These are phyloP conservation scores for Leptodactylus fuscus DNA, from an alignment of 2,113 vertebrate genomes.

Conservation along the genomic window DNA sequence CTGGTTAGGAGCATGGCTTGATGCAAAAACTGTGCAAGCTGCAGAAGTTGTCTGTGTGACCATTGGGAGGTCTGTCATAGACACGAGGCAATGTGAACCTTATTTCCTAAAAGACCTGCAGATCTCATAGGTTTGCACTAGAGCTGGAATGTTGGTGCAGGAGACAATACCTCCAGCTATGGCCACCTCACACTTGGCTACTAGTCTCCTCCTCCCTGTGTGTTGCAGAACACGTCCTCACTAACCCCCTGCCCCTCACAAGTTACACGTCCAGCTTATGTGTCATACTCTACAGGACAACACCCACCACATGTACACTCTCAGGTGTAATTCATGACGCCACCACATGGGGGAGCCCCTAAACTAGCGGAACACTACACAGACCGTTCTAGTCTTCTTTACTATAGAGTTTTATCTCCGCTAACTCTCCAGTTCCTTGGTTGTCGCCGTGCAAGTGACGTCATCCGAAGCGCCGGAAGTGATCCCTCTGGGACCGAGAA, in stretches of 20 bases:
- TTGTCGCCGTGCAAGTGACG: conserved; percentile 35
- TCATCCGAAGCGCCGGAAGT: conserved; percentile 49
- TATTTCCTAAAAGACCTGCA: too few species aligned
- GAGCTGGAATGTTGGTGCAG: too few species aligned
- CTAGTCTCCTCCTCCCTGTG: not conserved
- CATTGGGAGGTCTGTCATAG: too few species aligned
- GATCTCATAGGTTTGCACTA: too few species aligned
- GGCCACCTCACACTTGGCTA: too few species aligned
- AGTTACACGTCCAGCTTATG: not conserved
- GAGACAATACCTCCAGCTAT: too few species aligned
- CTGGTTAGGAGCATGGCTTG: too few species aligned
- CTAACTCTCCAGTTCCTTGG: conserved; percentile 9
- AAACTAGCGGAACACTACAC: not conserved
- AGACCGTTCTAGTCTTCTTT: not conserved
- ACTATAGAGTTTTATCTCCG: conserved; percentile 20
- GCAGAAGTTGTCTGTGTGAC: too few species aligned
- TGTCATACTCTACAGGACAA: not conserved
- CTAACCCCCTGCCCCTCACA: not conserved
- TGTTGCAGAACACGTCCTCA: not conserved
- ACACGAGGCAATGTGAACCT: too few species aligned
- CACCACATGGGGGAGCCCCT: not conserved
- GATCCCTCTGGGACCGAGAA: conserved; percentile 43
- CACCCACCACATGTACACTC: not conserved
- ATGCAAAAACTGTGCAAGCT: too few species aligned
- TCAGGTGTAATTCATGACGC: not conserved